Evolutionary conservation across 2,888 invertebrate genomes (phyloP), one percentile per base, ranked within the genome.

Genomic region (Morpho achilles): DNA sequence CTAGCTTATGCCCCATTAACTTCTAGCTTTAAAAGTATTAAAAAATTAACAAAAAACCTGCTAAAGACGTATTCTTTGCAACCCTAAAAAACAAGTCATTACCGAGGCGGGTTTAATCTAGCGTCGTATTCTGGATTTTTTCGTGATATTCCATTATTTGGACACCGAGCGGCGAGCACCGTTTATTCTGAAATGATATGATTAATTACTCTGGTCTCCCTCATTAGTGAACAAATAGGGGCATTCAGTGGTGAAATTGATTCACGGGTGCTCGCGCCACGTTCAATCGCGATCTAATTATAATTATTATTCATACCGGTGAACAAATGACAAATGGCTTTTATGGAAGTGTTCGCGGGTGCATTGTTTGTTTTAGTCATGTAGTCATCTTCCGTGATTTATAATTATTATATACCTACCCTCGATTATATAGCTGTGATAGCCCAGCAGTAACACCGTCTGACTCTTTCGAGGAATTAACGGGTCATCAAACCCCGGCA

Each of bases 41-140:
- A 70, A 83, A 87, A 85, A 85, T 82, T 83, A 86, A 85, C 82
- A 87, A 83, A 82, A 82, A 73, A 71, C 82, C 89, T 89, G 89
- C 73, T 70, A 72, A 82, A 82, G 89, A 89, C 89, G 85, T 82
- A 84, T 85, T 87, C 85, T 87, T 87, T 82, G 82, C 84, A 87
- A 89, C 87, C 85, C 85, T 87, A 84, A 87, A 89, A 89, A 90
- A 89, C 90, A 90, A 90, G 89, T 89, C 89, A 90, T 90, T 90
- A 90, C 79, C 83, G 82, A 76, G 76, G 80, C 84, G 81, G 77
- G 87, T 84, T 84, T 80, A 87, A 82, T 83, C 84, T 83, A 82
- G 83, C 87, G 79, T 80, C 77, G 74, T 79, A 75, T 76, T 86
- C 79, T 75, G 76, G 71, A 76, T 79, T 84, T 87, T 88, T 87